Base-by-base conservation (phyloP, 1,140 invertebrate species). In the Triops cancriformis region DNA sequence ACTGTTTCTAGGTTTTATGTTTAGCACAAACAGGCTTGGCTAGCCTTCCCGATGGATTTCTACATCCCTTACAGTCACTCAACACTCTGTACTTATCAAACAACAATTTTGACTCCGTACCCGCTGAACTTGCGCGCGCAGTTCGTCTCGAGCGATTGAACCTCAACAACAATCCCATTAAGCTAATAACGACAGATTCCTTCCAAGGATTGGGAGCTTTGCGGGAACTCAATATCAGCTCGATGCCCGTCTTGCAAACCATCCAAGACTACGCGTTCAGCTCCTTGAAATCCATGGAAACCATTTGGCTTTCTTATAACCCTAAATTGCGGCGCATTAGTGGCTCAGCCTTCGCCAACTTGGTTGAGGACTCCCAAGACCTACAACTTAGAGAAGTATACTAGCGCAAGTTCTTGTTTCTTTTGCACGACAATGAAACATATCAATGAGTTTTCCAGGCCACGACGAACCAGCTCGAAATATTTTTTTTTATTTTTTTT, bases 11-110 rank as follows among this genome's bases (percentile, higher is more conserved):
- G 87, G 85, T 88, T 12, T 84, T 94, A 26, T 87, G 91, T 81
- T 83, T 94, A 80, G 89, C 90, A 0, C 86, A 89, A 75, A 92
- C 91, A 73, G 82, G 87, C 74, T 81, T 94, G 1, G 84, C 83
- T 3, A 82, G 84, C 1, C 81, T 93, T 31, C 90, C 90, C 0
- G 86, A 89, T 1, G 85, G 87, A 77, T 85, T 92, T 41, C 85
- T 93, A 1, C 89, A 92, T 82, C 89, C 89, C 0, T 89, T 90
- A 0, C 86, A 86, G 5, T 84, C 87, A 77, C 83, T 94, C 23
- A 87, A 88, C 78, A 86, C 84, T n/a, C 82, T 94, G 26, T 87
- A 91, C 82, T 82, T 93, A 37, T 88, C 88, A n/a, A 88, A 89
- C 77, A 94, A 94, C 84, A 79, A 86, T 9, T 88, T 95, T 9